Percentiles rank a stretch among this genome's conserved stretches.
phyloP scores from a whole-genome alignment of 2,797 vertebrate genomes.

The Pseudochirops cupreus region DNA sequence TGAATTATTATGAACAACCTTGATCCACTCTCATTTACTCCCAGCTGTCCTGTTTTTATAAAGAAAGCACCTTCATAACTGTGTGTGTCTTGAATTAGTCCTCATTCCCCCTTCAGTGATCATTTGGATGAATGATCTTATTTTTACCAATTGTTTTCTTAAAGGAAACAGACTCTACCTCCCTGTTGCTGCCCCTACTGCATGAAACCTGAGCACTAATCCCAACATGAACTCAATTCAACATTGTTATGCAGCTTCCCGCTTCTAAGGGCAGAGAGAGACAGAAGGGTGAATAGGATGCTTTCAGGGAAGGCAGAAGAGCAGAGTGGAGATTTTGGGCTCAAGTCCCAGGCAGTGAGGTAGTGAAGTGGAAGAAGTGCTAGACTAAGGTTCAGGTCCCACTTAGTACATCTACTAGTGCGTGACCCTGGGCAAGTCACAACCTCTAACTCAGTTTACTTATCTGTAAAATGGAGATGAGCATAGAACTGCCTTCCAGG shows the following conservation, averaged over 20 bases:
- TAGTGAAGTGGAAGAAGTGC: not conserved
- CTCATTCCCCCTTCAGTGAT: not conserved
- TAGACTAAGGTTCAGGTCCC: not conserved
- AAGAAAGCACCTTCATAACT: not conserved
- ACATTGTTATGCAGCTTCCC: not conserved
- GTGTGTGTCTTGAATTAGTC: not conserved
- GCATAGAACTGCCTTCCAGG: not conserved
- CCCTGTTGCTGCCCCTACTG: too few species aligned
- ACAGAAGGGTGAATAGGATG: not conserved
- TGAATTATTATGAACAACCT: not conserved
- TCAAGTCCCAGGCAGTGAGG: not conserved
- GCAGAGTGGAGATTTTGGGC: not conserved
- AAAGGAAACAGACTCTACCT: not conserved
- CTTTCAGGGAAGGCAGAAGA: not conserved
- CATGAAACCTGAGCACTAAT: not conserved
- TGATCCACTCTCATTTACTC: not conserved
- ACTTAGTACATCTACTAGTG: not conserved
- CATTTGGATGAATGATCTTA: not conserved
- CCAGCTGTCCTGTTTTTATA: not conserved
- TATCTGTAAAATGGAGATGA: not conserved
- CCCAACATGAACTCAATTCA: not conserved
- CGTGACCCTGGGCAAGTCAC: not conserved
- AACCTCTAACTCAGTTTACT: not conserved
- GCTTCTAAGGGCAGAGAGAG: not conserved
- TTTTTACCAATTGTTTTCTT: not conserved